A percentile compares a stretch with the other conserved stretches of the same genome.
Conservation (phyloP, 1,140 invertebrate species). For the Andricus grossulariae region DNA sequence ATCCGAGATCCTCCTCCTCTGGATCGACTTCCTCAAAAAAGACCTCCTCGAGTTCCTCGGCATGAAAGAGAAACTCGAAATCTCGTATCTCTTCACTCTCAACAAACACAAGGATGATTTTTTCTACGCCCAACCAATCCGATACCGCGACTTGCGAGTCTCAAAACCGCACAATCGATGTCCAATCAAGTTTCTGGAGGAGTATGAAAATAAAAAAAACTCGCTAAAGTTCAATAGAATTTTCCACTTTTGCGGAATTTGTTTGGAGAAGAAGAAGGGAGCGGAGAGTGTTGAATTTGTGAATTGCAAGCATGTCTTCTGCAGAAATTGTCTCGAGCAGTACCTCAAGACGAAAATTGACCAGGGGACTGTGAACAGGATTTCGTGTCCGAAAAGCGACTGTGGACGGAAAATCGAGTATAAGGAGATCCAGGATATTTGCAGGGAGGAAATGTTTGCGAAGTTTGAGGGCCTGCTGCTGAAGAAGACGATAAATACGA, state of each 20-base stretch:
- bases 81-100: background rate
- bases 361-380: background rate
- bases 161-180: background rate
- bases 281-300: conserved; percentile 41
- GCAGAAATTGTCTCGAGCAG: background rate
- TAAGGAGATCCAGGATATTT: conserved; percentile 59
- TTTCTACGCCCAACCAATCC: background rate
- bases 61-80: background rate
- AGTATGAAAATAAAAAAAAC: background rate
- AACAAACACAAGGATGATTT: background rate
- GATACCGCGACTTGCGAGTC: background rate
- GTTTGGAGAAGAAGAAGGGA: conserved; percentile 74
- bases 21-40: conserved; percentile 76
- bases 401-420: background rate
- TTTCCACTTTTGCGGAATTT: conserved; percentile 75
- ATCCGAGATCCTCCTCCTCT: conserved; percentile 74
- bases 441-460: conserved; percentile 72
- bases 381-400: background rate
- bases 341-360: background rate
- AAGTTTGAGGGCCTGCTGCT: conserved; percentile 79
- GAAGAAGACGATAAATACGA: conserved; percentile 75
- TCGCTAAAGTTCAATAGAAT: conserved; percentile 49
- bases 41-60: conserved; percentile 63
- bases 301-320: conserved; percentile 17
- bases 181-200: background rate